Base-by-base conservation (phyloP, 1,140 invertebrate species). In the Andrena cerasifolii region DNA sequence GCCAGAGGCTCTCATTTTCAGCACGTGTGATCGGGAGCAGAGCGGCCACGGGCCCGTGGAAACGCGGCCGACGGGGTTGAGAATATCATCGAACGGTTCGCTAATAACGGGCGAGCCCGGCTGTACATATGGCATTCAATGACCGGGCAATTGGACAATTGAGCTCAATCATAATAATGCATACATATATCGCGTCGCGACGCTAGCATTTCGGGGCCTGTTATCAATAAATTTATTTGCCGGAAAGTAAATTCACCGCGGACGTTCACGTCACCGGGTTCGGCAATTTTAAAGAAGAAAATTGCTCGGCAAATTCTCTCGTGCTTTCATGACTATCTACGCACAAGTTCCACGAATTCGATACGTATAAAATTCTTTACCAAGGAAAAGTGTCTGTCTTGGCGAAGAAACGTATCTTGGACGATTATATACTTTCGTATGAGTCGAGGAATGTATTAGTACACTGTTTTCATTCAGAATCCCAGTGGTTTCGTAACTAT, bases 61-160 rank as follows among this genome's bases (percentile, higher is more conserved):
- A 56, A 71, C 45, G 54, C 75, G 75, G 75, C 18, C 75, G 67
- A 18, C 53, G 21, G 33, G 75, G 74, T 71, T 77, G 66, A 73
- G 80, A 73, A 67, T 83, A 83, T 82, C 79, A 62, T 79, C 56
- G 80, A 75, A 56, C 73, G 83, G 59, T 85, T 83, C 49, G 83
- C 79, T 86, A 83, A 86, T 86, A 86, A 85, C 80, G 83, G 59
- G 75, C 78, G 67, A 84, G 68, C 77, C 82, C 54, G 72, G 62
- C 74, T 58, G 76, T 66, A 79, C 67, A 73, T 78, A 71, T 76
- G 86, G 82, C 89, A 92, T 91, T 92, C 91, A 92, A 90, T 88
- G 91, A 92, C 88, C 88, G 85, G 82, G 68, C 90, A 93, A 93
- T 92, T 92, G 91, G 81, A 93, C 92, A 93, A 93, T 93, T 93